Percentiles rank a stretch among this genome's conserved stretches.
phyloP scores from a whole-genome alignment of 2,113 vertebrate genomes.

The Bubo bubo region DNA sequence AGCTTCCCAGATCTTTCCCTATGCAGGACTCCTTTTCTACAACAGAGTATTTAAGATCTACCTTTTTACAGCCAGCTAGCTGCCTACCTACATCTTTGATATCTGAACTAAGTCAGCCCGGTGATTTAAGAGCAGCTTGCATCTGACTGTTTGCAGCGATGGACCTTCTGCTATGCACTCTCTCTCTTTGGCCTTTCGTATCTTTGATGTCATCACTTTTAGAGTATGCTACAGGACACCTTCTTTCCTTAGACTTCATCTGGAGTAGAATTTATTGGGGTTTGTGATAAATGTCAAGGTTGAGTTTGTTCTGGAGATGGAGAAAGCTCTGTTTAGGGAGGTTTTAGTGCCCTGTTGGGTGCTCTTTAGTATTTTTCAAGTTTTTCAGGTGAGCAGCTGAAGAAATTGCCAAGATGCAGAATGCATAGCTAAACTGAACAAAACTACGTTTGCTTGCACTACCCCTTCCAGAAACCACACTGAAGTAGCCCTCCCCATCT shows the following conservation, averaged over 20 bases:
- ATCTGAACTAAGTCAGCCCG: background rate
- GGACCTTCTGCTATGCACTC: background rate
- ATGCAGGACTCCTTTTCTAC: background rate
- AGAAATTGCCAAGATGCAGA: background rate
- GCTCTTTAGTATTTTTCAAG: background rate
- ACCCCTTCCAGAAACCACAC: background rate
- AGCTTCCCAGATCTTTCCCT: background rate
- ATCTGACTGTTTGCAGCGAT: background rate
- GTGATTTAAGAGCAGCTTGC: background rate
- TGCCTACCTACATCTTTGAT: background rate
- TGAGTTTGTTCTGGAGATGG: background rate
- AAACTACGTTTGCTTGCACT: fast-evolving
- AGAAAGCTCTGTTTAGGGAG: background rate
- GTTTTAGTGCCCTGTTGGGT: background rate
- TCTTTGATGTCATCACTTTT: background rate
- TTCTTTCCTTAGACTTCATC: background rate
- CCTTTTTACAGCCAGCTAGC: background rate
- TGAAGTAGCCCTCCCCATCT: background rate
- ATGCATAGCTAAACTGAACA: fast-evolving
- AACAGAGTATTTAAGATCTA: background rate
- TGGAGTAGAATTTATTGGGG: background rate
- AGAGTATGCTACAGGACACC: background rate
- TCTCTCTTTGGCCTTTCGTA: background rate
- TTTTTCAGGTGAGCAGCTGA: background rate
- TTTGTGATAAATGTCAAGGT: background rate